Percentiles rank a stretch among this genome's conserved stretches.
Conservation (phyloP, 37 sponge, comb jelly and placozoan genomes). For the Diacarnus erythraeanus region DNA sequence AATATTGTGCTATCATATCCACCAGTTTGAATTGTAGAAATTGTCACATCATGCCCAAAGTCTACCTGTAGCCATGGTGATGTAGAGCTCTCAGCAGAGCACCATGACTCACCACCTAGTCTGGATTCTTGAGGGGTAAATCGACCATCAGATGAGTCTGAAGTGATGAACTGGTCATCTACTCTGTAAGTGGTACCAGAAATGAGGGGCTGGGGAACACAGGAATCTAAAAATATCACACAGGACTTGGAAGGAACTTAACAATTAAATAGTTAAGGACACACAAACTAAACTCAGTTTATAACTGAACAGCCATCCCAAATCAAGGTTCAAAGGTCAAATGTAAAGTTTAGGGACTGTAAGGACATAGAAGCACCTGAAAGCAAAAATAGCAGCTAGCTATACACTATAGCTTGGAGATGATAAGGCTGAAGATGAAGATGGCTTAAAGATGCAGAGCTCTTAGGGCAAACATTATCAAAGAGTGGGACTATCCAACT, state of each 20-base stretch:
- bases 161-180: not conserved
- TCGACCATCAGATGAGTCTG: not conserved
- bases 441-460: too few relatives aligned
- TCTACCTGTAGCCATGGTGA: not conserved
- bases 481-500: too few relatives aligned
- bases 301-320: too few relatives aligned
- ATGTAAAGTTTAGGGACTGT: not conserved
- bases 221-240: not conserved
- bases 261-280: too few relatives aligned
- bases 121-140: not conserved
- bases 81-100: not conserved
- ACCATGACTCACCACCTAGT: not conserved
- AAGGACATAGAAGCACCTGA: too few relatives aligned
- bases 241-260: too few relatives aligned
- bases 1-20: not conserved
- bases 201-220: not conserved
- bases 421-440: not conserved
- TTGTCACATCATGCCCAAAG: not conserved
- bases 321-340: too few relatives aligned
- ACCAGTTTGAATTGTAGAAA: not conserved
- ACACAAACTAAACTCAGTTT: too few relatives aligned
- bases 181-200: slow-evolving; percentile 8
- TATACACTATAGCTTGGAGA: not conserved
- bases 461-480: too few relatives aligned
- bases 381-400: not conserved